Base-by-base conservation (phyloP, 2,888 invertebrate species). In the Oscheius sp. region DNA sequence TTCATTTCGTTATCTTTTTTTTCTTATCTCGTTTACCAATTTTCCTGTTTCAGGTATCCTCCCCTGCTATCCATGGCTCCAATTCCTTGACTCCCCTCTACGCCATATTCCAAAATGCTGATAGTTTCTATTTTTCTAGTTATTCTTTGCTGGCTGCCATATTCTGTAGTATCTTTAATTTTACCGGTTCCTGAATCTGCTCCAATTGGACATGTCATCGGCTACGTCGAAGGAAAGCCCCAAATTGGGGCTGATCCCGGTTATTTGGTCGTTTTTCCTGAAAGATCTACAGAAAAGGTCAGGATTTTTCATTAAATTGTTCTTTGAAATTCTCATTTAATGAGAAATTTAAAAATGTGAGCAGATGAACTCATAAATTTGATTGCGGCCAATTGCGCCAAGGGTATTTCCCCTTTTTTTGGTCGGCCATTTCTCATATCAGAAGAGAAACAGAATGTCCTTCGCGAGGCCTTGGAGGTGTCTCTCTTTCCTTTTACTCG, bases 261-360 rank as follows among this genome's bases (percentile, higher is more conserved):
- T 25, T 87, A 82, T 72, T 80, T 84, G 73, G 78, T 86, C 18
- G 84, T 86, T n/a, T 87, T 81, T 72, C 82, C 87, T 2, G 82
- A 86, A 73, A 76, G 80, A 46, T 74, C 79, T 21, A 81, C 82
- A 1, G 81, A 83, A 55, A 83, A 86, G 76, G 85, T 85, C 45
- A 74, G 81, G 18, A 35, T 35, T 35, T 35, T 35, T 9, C 35
- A 6, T 35, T 35, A 6, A 6, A 9, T 3, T 3, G 35, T 9
- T 9, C 35, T 35, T 35, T 35, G 35, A 6, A 3, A 35, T 9
- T 9, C 35, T 35, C 35, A 6, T 35, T 35, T 35, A 35, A 35
- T 35, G 35, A 9, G 35, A 35, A 35, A 35, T 35, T 35, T 9
- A 35, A 35, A 35, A 35, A 35, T 35, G 5, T 35, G 3, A 35